phyloP scores from a whole-genome alignment of 2,113 vertebrate species.

The Mustela lutreola region DNA sequence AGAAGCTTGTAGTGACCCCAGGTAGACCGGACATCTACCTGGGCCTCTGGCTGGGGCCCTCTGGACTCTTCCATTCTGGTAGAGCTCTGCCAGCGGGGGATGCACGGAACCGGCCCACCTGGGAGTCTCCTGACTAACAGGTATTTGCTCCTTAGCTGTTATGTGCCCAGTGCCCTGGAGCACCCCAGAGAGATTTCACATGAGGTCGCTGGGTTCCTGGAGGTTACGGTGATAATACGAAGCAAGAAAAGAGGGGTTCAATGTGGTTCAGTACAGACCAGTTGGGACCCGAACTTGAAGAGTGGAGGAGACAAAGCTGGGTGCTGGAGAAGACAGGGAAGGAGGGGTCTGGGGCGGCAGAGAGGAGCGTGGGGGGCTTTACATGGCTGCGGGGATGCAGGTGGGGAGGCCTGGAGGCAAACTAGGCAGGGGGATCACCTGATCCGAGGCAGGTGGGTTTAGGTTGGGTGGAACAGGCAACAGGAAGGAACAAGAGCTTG shows the following conservation, averaged over 20 bases:
- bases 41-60: not conserved
- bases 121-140: not conserved
- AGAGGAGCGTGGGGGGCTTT: not conserved
- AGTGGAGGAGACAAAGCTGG: not conserved
- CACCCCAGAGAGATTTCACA: not conserved
- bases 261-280: not conserved
- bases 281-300: not conserved
- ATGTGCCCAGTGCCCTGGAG: no score
- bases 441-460: not conserved
- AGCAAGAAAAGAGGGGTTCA: not conserved
- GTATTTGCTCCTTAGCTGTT: not conserved
- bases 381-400: not conserved
- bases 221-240: rapidly evolving
- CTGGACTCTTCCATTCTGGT: no score
- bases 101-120: rapidly evolving
- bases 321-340: not conserved
- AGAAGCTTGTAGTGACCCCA: not conserved
- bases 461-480: not conserved
- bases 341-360: not conserved
- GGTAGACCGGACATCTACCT: not conserved
- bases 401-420: not conserved
- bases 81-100: not conserved
- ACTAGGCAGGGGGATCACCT: not conserved
- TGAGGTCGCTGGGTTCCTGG: not conserved
- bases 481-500: not conserved